Conservation (phyloP, 2,797 vertebrate genomes). For the Brachymystax lenok region DNA sequence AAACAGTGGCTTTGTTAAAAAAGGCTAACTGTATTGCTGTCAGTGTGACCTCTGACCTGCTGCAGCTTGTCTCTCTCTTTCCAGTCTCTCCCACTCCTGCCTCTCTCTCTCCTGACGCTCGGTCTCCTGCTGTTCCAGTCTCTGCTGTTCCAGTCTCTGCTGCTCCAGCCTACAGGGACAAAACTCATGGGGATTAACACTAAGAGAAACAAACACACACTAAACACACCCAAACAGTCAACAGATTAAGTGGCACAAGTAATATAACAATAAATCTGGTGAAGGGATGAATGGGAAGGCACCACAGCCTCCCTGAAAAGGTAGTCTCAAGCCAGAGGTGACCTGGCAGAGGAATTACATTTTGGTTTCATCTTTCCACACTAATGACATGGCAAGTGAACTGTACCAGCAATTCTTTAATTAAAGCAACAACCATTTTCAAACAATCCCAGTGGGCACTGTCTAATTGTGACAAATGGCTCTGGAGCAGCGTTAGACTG, state of each 20-base stretch:
- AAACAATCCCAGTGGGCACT: background rate
- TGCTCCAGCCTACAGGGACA: slow-evolving; percentile 69
- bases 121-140: slow-evolving; percentile 57
- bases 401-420: background rate
- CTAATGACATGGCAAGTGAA: background rate
- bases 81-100: slow-evolving; percentile 67
- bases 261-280: background rate
- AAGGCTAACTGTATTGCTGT: background rate
- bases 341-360: background rate
- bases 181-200: background rate
- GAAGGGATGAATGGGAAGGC: background rate
- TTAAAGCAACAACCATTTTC: slow-evolving; percentile 1
- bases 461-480: slow-evolving; percentile 24
- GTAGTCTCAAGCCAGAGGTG: background rate
- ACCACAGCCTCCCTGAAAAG: background rate
- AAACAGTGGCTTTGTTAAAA: background rate
- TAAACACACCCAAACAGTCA: background rate
- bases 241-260: background rate
- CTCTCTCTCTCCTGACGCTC: slow-evolving; percentile 53
- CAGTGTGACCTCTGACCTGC: slow-evolving; percentile 66
- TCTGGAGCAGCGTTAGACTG: background rate
- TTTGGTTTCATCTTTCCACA: background rate
- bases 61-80: slow-evolving; percentile 71
- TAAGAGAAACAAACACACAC: background rate
- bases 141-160: slow-evolving; percentile 67